These are phyloP conservation scores for Sisyra nigra DNA, from an alignment of 2,888 invertebrate genomes.

Conservation along the genomic window DNA sequence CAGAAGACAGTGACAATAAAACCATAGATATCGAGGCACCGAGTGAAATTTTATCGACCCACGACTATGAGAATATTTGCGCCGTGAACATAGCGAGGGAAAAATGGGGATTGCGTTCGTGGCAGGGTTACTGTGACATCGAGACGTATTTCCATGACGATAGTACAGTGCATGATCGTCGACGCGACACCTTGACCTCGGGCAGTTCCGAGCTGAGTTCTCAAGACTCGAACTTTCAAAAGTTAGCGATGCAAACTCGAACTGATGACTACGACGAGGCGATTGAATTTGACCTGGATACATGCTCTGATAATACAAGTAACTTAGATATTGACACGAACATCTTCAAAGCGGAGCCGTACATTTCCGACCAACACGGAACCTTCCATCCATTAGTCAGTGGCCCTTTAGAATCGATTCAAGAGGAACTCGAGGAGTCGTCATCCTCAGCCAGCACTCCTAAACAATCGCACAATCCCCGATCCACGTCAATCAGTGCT, in stretches of 20 bases:
- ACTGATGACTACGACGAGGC: constrained; percentile 36
- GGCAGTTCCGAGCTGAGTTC: constrained; percentile 38
- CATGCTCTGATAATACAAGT: constrained; percentile 16
- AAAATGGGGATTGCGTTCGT: constrained; percentile 45
- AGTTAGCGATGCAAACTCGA: constrained; percentile 11
- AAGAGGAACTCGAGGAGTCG: constrained; percentile 38
- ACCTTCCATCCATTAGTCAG: constrained; percentile 29
- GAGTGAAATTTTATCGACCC: constrained; percentile 41
- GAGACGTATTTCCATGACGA: constrained; percentile 46
- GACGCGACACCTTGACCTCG: constrained; percentile 31
- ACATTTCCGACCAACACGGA: constrained; percentile 33
- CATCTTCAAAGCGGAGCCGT: constrained; percentile 38
- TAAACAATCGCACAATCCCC: constrained; percentile 28
- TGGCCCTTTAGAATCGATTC: constrained; percentile 31
- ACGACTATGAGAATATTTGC: constrained; percentile 49
- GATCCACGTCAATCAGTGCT: constrained; percentile 28
- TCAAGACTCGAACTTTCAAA: constrained; percentile 28
- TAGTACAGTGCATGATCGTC: constrained; percentile 39
- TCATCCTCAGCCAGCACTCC: constrained; percentile 16
- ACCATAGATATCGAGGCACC: constrained; percentile 16
- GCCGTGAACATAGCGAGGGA: constrained; percentile 46
- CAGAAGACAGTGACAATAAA: background rate
- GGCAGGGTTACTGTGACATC: constrained; percentile 47
- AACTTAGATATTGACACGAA: constrained; percentile 18
- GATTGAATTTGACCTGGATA: constrained; percentile 29